A percentile compares a stretch with the other conserved stretches of the same genome.
phyloP scores from a whole-genome alignment of 2,888 invertebrate species.

The Ochropleura plecta region DNA sequence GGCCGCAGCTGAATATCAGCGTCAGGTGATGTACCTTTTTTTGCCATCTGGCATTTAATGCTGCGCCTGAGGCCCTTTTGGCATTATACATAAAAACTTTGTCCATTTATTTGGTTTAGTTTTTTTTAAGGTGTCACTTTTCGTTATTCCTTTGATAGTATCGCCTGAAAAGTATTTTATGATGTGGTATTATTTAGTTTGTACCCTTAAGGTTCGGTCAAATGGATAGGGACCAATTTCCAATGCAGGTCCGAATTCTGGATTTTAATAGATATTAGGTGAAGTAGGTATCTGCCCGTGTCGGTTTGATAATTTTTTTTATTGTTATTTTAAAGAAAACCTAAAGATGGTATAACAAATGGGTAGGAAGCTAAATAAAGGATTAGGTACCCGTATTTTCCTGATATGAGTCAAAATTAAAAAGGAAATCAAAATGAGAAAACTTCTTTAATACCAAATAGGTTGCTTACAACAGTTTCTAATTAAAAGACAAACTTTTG shows the following conservation, averaged over 20 bases:
- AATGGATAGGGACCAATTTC: neutral
- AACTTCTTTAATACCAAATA: neutral
- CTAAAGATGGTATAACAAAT: neutral
- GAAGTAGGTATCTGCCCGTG: neutral
- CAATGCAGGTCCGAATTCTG: neutral
- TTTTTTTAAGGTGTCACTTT: neutral
- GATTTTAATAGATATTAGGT: neutral
- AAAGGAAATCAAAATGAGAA: neutral
- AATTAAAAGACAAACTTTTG: constrained; percentile 2
- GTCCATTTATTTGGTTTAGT: neutral
- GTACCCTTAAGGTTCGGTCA: neutral
- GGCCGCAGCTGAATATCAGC: neutral
- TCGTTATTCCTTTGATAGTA: neutral
- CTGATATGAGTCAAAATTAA: neutral
- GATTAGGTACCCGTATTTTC: neutral
- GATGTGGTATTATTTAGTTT: neutral
- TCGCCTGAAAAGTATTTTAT: neutral
- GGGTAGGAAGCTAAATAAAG: neutral
- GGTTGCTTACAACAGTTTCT: neutral
- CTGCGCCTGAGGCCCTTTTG: neutral
- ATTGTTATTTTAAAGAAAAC: neutral
- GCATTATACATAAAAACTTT: neutral
- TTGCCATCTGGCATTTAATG: neutral
- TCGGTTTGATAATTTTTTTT: neutral
- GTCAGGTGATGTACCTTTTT: neutral